Conservation (phyloP, 2,888 invertebrate species). For the Carabus problematicus region DNA sequence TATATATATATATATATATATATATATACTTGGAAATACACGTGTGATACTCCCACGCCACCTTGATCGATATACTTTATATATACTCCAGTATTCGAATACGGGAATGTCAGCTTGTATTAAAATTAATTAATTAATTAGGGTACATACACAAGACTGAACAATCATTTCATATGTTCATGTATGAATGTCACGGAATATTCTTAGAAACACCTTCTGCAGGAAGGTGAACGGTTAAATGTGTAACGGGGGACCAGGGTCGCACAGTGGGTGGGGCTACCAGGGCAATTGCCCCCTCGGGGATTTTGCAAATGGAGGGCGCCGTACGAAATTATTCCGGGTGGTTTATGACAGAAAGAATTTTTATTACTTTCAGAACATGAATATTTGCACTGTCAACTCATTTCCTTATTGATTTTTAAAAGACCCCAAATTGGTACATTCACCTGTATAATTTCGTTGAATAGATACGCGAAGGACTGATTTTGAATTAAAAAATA, state of each 20-base stretch:
- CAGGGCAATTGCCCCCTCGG: slow-evolving; percentile 1
- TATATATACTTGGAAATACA: slow-evolving; percentile 8
- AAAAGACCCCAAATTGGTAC: no score
- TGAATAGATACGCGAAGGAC: no score
- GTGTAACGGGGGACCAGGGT: slow-evolving; percentile 6
- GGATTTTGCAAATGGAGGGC: no score
- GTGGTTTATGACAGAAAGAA: no score
- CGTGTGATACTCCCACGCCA: slow-evolving; percentile 20
- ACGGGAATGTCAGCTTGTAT: slow-evolving; percentile 13
- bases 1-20: no score
- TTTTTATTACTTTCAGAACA: no score
- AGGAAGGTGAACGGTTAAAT: slow-evolving; percentile 5
- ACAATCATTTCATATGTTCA: neutral
- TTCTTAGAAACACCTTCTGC: slow-evolving; percentile 3
- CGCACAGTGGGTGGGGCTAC: slow-evolving; percentile 11
- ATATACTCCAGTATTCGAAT: neutral
- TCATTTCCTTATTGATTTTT: no score
- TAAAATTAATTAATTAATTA: slow-evolving; percentile 22
- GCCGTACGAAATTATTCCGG: no score
- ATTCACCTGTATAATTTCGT: no score
- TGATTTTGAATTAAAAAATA: no score
- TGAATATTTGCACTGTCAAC: no score
- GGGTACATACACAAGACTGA: slow-evolving; percentile 15
- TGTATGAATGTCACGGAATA: slow-evolving; percentile 14
- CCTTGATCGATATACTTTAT: slow-evolving; percentile 1